A percentile compares a stretch with the other conserved stretches of the same genome.
Evolutionary conservation across 1,140 invertebrate species (phyloP).

Genomic region (Metaphire vulgaris): DNA sequence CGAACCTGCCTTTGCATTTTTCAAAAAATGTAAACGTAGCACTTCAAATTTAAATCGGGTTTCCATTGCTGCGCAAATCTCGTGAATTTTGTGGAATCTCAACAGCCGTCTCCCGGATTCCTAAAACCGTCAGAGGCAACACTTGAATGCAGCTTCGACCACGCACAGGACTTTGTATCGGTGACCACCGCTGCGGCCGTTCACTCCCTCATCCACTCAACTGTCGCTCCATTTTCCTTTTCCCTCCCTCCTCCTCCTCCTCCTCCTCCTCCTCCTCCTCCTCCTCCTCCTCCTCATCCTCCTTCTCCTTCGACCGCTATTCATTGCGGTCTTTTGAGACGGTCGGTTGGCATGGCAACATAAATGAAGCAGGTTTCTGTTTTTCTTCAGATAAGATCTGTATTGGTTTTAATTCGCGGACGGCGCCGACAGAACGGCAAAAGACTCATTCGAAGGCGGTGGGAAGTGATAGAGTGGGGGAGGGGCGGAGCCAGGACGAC

Average conservation of each 20-base stretch:
- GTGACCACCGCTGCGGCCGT: no score
- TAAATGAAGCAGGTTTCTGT: background rate
- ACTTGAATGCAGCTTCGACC: no score
- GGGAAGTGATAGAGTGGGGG: background rate
- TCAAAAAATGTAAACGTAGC: no score
- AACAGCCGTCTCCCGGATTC: no score
- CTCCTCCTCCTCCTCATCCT: background rate
- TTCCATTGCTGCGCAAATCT: no score
- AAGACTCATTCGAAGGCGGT: no score
- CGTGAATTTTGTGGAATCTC: no score
- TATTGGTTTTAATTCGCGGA: background rate
- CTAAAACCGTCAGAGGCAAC: no score
- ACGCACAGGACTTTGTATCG: no score
- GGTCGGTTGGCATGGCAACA: background rate
- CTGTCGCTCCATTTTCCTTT: background rate
- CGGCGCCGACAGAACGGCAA: no score
- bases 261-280: conserved; percentile 1
- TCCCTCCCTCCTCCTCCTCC: background rate
- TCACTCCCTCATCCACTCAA: background rate
- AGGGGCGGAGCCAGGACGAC: background rate
- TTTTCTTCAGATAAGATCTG: background rate
- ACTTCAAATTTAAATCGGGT: no score
- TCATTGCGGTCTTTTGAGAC: background rate
- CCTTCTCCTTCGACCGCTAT: background rate
- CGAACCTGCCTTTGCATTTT: no score